Evolutionary conservation across 2,113 vertebrate genomes (phyloP).

Genomic region (Calyptommatus sinebrachiatus): DNA sequence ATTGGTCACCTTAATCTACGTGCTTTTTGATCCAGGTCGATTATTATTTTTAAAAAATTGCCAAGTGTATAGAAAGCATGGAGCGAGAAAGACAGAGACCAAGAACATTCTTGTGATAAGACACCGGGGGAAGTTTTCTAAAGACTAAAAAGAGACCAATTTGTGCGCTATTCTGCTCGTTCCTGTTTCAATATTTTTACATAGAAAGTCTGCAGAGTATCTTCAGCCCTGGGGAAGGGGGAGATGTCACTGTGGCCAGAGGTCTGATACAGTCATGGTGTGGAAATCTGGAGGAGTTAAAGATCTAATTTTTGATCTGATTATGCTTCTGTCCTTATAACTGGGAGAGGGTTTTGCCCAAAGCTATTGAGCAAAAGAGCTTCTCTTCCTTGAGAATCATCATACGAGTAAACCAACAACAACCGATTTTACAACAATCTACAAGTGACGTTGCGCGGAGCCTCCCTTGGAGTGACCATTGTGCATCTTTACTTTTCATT

Average conservation of each 20-base stretch:
- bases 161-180: background rate
- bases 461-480: no score
- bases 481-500: no score
- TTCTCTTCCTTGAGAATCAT: background rate
- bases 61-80: no score
- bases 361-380: no score
- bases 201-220: background rate
- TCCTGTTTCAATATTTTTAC: background rate
- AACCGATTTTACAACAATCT: no score
- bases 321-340: no score
- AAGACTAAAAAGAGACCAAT: background rate
- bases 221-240: no score
- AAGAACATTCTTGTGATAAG: background rate
- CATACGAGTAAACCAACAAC: background rate
- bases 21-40: background rate
- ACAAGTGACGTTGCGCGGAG: no score
- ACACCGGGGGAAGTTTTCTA: no score
- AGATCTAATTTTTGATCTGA: background rate
- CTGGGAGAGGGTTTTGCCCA: no score
- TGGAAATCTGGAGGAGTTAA: background rate
- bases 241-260: no score
- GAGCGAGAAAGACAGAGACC: background rate
- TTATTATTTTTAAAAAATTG: background rate
- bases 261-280: no score
- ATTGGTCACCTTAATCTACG: background rate